Evolutionary conservation across 2,797 vertebrate species (phyloP).

Genomic region (Thunnus albacares): DNA sequence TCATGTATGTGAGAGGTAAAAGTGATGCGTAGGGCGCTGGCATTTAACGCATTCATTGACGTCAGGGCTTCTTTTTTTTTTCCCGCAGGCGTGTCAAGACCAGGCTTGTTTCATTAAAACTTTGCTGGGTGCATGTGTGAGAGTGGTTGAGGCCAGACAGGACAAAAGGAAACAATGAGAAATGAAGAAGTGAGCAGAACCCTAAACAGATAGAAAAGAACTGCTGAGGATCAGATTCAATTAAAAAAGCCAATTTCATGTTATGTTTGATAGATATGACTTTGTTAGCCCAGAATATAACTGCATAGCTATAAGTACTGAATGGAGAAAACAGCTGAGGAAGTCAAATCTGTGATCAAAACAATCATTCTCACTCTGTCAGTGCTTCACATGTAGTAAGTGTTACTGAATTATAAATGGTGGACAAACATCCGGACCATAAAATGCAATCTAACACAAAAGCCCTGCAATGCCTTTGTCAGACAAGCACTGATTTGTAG

Average conservation of each 20-base stretch:
- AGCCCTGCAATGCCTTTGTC: neutral
- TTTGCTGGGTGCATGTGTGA: conserved; percentile 21
- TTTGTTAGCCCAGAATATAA: neutral
- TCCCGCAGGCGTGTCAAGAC: conserved; percentile 44
- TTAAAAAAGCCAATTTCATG: neutral
- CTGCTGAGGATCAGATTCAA: neutral
- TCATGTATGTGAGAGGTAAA: conserved; percentile 13
- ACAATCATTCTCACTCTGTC: neutral
- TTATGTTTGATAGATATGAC: neutral
- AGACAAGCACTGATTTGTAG: neutral
- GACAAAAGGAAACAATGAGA: neutral
- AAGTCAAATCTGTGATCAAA: neutral
- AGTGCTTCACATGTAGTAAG: neutral
- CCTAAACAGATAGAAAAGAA: too few relatives aligned
- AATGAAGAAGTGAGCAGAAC: too few relatives aligned
- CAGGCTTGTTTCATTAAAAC: conserved; percentile 48
- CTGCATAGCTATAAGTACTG: neutral
- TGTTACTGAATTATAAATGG: neutral
- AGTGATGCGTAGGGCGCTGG: neutral
- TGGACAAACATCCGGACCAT: neutral
- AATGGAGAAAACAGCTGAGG: neutral
- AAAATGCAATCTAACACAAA: neutral
- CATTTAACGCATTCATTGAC: conserved; percentile 10
- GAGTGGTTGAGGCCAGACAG: conserved; percentile 8
- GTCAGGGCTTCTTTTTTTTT: conserved; percentile 20